A percentile compares a stretch with the other conserved stretches of the same genome.
Evolutionary conservation across 2,888 invertebrate genomes (phyloP).

Genomic region (Tachystola acroxantha): DNA sequence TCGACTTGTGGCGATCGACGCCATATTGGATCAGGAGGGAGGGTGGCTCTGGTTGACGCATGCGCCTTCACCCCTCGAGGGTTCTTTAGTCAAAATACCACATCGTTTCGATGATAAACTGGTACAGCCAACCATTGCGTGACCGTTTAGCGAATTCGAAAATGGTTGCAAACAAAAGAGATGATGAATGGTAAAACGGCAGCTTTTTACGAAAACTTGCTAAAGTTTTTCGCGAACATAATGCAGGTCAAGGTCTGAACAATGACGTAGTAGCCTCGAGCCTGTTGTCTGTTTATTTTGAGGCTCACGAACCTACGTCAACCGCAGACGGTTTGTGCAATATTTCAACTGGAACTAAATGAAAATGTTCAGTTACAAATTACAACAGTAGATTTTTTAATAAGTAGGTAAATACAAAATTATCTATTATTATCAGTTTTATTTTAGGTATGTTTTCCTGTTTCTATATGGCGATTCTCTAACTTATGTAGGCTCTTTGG

Average conservation of each 20-base stretch:
- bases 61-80: conserved; percentile 50
- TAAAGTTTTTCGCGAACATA: conserved; percentile 9
- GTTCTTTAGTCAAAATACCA: conserved; percentile 31
- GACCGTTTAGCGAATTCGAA: conserved; percentile 27
- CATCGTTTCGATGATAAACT: conserved; percentile 2
- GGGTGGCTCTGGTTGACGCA: conserved; percentile 56
- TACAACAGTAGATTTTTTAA: too few relatives aligned
- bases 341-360: too few relatives aligned
- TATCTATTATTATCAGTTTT: too few relatives aligned
- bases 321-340: conserved; percentile 1
- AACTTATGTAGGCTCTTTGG: too few relatives aligned
- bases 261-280: conserved; percentile 20
- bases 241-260: conserved; percentile 9
- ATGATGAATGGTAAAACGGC: conserved; percentile 18
- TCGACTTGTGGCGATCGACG: conserved; percentile 63
- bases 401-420: too few relatives aligned
- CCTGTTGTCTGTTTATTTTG: conserved; percentile 15
- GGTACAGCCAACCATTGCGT: conserved; percentile 20
- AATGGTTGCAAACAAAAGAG: conserved; percentile 22
- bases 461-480: too few relatives aligned
- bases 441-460: too few relatives aligned
- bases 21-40: conserved; percentile 68
- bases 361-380: too few relatives aligned
- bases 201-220: conserved; percentile 11
- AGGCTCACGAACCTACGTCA: conserved; percentile 25